Base-by-base conservation (phyloP, 2,113 vertebrate genomes). In the Apaloderma vittatum region DNA sequence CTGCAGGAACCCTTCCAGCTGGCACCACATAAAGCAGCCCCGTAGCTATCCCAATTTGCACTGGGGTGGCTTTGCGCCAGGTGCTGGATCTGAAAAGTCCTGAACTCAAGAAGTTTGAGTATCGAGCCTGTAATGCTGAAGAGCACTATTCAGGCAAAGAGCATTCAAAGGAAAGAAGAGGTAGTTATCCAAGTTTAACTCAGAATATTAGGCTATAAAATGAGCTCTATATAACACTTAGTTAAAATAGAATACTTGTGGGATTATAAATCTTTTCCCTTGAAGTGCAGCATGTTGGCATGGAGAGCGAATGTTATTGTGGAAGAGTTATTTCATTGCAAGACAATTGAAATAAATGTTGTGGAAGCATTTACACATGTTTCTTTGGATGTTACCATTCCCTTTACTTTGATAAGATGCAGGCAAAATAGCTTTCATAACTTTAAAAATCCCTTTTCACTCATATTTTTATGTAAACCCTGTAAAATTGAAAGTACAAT, bases 271-370 rank as follows among this genome's bases (percentile, higher is more conserved):
- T 86, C 46, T 82, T 95, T 94, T 90, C 58, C 71, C 88, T 97
- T 91, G 83, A 96, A 97, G 34, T 95, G 34, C 46, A 95, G 9
- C 32, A 13, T 55, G 65, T 59, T 96, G 96, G 68, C 90, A 86
- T 62, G 45, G 83, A 96, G 51, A 91, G 67, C 30, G 81, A 94
- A 65, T 58, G 37, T 37, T 95, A 19, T 93, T 76, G 80, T 83
- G 58, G 90, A 97, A 96, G 88, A 96, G 81, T 90, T 96, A 94
- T 96, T 97, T 94, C 92, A 93, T 94, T 92, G 86, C 80, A 94
- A 79, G 84, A 90, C 92, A 94, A 88, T 76, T 92, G 77, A 96
- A 96, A 96, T 62, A 72, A 82, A 88, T 95, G 78, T 94, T 93
- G 81, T 94, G 81, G 95, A 97, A 97, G 78, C 68, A 87, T 86